Evolutionary conservation across 1,140 invertebrate species (phyloP).

Genomic region (Drosophila varians): DNA sequence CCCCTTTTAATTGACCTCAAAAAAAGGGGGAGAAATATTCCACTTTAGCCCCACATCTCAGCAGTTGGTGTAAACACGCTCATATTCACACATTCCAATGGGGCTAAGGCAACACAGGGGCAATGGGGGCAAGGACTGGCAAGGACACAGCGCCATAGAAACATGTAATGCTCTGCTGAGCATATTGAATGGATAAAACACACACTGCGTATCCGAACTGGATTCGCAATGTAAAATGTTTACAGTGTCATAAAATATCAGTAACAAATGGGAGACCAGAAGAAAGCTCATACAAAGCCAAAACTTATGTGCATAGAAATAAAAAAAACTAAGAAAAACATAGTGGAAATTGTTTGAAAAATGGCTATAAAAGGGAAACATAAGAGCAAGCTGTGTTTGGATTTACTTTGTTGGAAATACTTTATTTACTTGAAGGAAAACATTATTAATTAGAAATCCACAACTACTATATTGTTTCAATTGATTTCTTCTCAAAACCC

Average conservation of each 20-base stretch:
- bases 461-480: too few relatives aligned
- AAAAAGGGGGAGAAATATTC: constrained; percentile 15
- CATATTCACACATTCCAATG: constrained; percentile 10
- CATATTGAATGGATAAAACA: constrained; percentile 54
- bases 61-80: constrained; percentile 27
- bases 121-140: constrained; percentile 27
- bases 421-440: too few relatives aligned
- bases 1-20: constrained; percentile 44
- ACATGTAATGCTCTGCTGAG: constrained; percentile 54
- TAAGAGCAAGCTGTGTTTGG: background rate
- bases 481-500: background rate
- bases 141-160: constrained; percentile 50
- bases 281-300: constrained; percentile 19
- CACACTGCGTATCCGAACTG: constrained; percentile 18
- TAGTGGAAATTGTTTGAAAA: constrained; percentile 36
- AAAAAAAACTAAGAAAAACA: constrained; percentile 34
- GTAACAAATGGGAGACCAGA: constrained; percentile 64
- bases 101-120: background rate
- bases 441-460: too few relatives aligned
- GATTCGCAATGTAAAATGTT: constrained; percentile 70
- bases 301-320: constrained; percentile 8
- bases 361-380: constrained; percentile 30
- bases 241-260: constrained; percentile 80
- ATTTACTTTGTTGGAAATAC: background rate
- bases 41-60: constrained; percentile 27